Evolutionary conservation across 2,888 invertebrate genomes (phyloP), one percentile per base, ranked within the genome.

Genomic region (Lysandra bellargus): DNA sequence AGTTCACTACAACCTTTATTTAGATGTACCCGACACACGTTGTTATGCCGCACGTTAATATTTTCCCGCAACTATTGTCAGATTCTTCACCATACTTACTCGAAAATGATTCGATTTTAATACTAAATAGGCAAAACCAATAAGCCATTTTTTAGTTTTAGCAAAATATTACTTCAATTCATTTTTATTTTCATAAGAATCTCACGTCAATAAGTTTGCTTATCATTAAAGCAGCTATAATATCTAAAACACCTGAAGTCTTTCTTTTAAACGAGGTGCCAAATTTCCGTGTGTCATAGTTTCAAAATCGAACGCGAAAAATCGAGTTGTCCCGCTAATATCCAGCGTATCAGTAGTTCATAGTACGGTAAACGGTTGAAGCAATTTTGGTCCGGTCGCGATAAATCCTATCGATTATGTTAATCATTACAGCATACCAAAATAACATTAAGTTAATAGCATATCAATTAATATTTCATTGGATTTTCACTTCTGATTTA

Each of bases 371-470:
- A 69, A 69, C 69, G 69, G 14, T 69, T 69, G 9, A 17, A 75
- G 44, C 75, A 23, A 75, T 75, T 49, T 49, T 9, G 44, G 23
- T 14, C 0, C 3, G 75, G 44, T 4, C 12, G 49, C 44, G 49
- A 75, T 75, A 75, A 49, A 75, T 69, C 69, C 44, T 14, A 49
- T 75, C 30, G 75, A 75, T 75, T 75, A 49, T 75, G 75, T 75
- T 75, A 75, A 75, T 75, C 44, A 75, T 75, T 69, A 69, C 69
- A 69, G 69, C 33, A 17, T 69, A 69, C 69, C 69, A 69, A 69
- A 69, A 69, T 69, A 69, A 69, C 69, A 69, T 69, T 69, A 69
- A 69, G 33, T 69, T 69, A 69, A 69, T 69, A 69, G 69, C 33
- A 69, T 69, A 69, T 69, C 69, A 69, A 69, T 69, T 69, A 69